These are phyloP conservation scores for Leucopsar rothschildi DNA, from an alignment of 2,113 vertebrate species.

Conservation along the genomic window DNA sequence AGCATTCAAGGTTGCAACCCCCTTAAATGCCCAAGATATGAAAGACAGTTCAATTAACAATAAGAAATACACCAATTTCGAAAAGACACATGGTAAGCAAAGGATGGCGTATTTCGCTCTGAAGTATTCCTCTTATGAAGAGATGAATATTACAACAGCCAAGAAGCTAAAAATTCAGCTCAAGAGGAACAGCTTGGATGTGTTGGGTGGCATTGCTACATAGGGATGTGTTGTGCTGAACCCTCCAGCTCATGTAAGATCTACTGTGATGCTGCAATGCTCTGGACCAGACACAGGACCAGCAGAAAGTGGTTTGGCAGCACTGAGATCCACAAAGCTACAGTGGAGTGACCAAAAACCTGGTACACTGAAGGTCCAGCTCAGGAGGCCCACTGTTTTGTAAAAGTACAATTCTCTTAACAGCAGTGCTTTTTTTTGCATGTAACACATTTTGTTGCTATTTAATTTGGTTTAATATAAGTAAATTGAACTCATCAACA, in stretches of 20 bases:
- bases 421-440: not conserved
- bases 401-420: not conserved
- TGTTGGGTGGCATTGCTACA: not conserved
- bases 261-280: not conserved
- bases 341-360: not conserved
- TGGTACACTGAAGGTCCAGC: not conserved
- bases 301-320: not conserved
- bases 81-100: not conserved
- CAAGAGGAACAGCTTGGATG: not conserved
- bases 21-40: not conserved
- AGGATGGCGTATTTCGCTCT: not conserved
- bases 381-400: not conserved
- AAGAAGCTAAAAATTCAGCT: not conserved
- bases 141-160: not conserved
- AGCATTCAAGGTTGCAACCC: not conserved
- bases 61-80: not conserved
- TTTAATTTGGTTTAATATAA: not conserved
- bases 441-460: not conserved
- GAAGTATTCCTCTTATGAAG: not conserved
- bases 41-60: not conserved
- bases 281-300: not conserved
- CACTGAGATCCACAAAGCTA: not conserved
- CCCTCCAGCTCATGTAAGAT: rapidly evolving
- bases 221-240: not conserved
- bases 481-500: not conserved